Percentiles rank a stretch among this genome's conserved stretches.
phyloP scores from a whole-genome alignment of 2,113 vertebrate genomes.

The Motacilla alba region DNA sequence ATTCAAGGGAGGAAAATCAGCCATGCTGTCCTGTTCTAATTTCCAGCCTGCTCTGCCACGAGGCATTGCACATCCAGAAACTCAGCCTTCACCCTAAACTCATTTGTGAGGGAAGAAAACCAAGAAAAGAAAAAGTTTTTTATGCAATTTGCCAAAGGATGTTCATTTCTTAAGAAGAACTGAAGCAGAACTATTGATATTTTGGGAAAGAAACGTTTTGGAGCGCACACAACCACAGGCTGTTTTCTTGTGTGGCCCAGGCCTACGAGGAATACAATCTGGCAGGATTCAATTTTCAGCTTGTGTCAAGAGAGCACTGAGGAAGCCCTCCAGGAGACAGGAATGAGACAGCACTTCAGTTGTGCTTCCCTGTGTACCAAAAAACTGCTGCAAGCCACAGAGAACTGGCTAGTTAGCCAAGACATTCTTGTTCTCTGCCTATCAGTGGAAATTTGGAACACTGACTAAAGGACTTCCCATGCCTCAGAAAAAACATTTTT shows the following conservation, averaged over 20 bases:
- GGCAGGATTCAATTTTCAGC: not conserved
- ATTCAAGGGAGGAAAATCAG: not conserved
- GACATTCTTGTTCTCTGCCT: not conserved
- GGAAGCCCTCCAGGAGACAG: not conserved
- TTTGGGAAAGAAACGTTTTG: not conserved
- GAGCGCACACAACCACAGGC: not conserved
- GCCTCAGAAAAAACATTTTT: not conserved
- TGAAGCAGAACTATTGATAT: not conserved
- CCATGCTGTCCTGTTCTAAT: accelerated
- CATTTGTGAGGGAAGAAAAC: not conserved
- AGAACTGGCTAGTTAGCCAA: not conserved
- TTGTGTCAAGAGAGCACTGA: not conserved
- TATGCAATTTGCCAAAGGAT: not conserved
- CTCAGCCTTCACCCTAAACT: not conserved
- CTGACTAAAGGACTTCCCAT: conserved; percentile 3
- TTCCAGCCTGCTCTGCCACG: not conserved
- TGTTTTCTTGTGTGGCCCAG: conserved; percentile 19
- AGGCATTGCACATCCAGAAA: not conserved
- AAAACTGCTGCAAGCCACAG: conserved; percentile 6
- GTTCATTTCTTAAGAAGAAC: not conserved
- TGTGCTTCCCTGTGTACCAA: not conserved
- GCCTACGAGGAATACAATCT: not conserved
- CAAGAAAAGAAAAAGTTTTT: not conserved
- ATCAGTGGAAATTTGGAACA: conserved; percentile 10
- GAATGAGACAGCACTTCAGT: not conserved